Conservation (phyloP, 1,140 invertebrate species). For the Epicauta chinensis region DNA sequence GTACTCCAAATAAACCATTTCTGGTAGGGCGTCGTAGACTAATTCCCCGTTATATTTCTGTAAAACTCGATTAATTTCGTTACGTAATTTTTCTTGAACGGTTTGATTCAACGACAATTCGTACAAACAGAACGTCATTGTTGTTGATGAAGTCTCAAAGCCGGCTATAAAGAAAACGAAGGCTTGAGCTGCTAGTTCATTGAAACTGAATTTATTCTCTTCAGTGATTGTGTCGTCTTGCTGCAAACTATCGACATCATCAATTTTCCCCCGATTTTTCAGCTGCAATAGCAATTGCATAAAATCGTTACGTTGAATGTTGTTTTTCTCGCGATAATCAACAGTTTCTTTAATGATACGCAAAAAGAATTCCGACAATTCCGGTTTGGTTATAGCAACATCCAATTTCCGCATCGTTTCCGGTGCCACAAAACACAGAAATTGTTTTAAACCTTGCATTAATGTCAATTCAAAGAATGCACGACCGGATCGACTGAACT, state of each 20-base stretch:
- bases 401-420: neutral
- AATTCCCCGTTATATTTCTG: constrained; percentile 44
- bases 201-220: neutral
- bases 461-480: neutral
- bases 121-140: constrained; percentile 44
- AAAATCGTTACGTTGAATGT: constrained; percentile 17
- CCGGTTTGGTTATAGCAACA: neutral
- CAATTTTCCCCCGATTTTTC: constrained; percentile 33
- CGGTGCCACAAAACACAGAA: neutral
- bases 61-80: constrained; percentile 44
- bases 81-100: constrained; percentile 43
- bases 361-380: constrained; percentile 30
- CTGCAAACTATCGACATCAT: constrained; percentile 7
- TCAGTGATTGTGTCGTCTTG: constrained; percentile 19
- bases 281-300: constrained; percentile 18
- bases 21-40: constrained; percentile 49
- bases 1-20: constrained; percentile 42
- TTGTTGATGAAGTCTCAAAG: constrained; percentile 45
- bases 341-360: constrained; percentile 40
- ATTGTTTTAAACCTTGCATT: neutral
- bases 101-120: constrained; percentile 43
- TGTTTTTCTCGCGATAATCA: constrained; percentile 35
- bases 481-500: constrained; percentile 45
- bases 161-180: constrained; percentile 43
- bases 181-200: neutral